A percentile compares a stretch with the other conserved stretches of the same genome.
phyloP scores from a whole-genome alignment of 2,113 vertebrate species.

The Cyanoliseus patagonus region DNA sequence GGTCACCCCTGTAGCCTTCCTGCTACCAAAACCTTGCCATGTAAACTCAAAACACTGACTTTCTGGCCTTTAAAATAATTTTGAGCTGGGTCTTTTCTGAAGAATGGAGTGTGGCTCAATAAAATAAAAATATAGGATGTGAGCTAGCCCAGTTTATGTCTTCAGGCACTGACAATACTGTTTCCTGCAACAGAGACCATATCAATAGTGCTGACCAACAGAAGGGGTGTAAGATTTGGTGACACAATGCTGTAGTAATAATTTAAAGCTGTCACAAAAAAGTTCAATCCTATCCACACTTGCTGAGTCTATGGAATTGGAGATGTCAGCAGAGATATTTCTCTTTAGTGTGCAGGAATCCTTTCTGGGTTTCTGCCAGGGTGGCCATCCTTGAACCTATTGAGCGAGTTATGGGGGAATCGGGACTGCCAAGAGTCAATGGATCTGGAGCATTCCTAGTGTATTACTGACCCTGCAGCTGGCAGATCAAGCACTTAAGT shows the following conservation, averaged over 20 bases:
- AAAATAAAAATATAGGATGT: background rate
- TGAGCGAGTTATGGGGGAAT: background rate
- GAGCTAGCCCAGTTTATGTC: background rate
- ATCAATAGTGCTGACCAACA: background rate
- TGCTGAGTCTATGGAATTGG: background rate
- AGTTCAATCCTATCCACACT: accelerated
- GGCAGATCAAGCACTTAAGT: background rate
- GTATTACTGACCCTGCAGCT: background rate
- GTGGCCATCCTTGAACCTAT: background rate
- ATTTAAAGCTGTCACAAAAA: background rate
- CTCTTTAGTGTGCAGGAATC: background rate
- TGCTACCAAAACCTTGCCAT: background rate
- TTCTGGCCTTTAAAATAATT: background rate
- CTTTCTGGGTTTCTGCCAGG: background rate
- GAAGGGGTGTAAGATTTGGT: background rate
- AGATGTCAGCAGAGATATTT: background rate
- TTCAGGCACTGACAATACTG: background rate
- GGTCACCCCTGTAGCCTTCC: background rate
- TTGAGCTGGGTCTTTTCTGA: background rate
- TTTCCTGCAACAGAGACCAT: background rate
- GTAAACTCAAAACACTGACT: background rate
- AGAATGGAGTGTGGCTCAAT: background rate
- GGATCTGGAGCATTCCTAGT: background rate
- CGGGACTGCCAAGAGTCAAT: background rate
- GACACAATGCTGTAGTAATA: background rate